Percentiles rank a stretch among this genome's conserved stretches.
Evolutionary conservation across 2,113 vertebrate species (phyloP).

Genomic region (Petroica traversi): DNA sequence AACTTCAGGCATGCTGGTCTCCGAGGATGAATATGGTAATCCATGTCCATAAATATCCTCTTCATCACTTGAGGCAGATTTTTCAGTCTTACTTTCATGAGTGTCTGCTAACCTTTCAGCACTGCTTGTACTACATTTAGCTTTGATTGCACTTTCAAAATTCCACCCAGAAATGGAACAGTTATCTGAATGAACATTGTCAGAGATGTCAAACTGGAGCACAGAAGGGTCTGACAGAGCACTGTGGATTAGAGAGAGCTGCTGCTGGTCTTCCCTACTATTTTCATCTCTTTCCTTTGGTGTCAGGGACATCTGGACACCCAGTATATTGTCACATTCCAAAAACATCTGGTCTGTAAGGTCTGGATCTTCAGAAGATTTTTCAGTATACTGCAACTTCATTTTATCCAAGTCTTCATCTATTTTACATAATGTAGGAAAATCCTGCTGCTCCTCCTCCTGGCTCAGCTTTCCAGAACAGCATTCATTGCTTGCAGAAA

Average conservation of each 20-base stretch:
- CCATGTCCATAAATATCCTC: slow-evolving; percentile 90
- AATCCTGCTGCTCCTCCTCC: neutral
- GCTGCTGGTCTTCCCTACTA: neutral
- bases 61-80: slow-evolving; percentile 86
- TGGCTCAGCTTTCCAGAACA: neutral
- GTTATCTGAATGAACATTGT: neutral
- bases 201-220: neutral
- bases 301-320: neutral
- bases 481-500: neutral
- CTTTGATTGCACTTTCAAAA: neutral
- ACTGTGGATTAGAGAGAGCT: neutral
- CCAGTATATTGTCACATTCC: neutral
- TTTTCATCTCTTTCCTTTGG: neutral
- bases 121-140: neutral
- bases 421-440: neutral
- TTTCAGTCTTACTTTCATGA: slow-evolving; percentile 4
- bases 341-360: neutral
- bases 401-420: neutral
- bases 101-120: neutral
- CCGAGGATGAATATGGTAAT: slow-evolving; percentile 72
- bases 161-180: neutral
- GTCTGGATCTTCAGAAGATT: neutral
- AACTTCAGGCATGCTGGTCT: slow-evolving; percentile 70
- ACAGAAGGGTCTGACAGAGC: neutral
- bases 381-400: neutral